Evolutionary conservation across 2,888 invertebrate genomes (phyloP), one percentile per base, ranked within the genome.

Genomic region (Lagria hirta): DNA sequence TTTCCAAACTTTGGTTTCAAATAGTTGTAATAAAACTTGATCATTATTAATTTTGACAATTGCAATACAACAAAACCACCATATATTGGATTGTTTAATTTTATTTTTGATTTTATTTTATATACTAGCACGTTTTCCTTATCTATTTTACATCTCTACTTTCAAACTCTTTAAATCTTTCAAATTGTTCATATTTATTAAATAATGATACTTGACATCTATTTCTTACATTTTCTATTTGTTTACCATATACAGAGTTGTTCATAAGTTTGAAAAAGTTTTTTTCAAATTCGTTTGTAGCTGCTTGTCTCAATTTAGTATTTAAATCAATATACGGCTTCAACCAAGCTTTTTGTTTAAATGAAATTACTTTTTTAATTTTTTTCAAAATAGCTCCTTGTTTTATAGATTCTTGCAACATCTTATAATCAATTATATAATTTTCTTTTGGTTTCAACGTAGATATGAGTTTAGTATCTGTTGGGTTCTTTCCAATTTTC

Each of bases 221-320:
- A 21, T 4, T 21, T 21, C 21, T 21, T 3, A 21, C 21, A 21
- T 21, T 21, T 21, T 21, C 21, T 10, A 21, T 21, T 21, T 21
- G 21, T 21, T 21, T 21, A 3, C 21, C 21, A 21, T 3, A 21
- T 21, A 21, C 21, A 3, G 21, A 2, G 47, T 70, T 70, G 33
- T 66, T 68, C 60, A 68, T 62, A 5, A 68, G 48, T 46, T 70
- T 69, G 36, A 21, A 3, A 3, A 21, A 21, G 3, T 21, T 3
- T 21, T 21, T 68, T 48, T 67, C 60, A 50, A 33, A 33, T 5
- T 33, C 33, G 8, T 23, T 33, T 33, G 3, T 3, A 8, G 64
- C 46, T 41, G 48, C 58, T 7, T 58, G 46, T 3, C 35, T 26
- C 40, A 64, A 7, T 33, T 23, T 6, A 8, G 33, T 33, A 68